Conservation (phyloP, 2,888 invertebrate species). For the Agriopis marginaria region DNA sequence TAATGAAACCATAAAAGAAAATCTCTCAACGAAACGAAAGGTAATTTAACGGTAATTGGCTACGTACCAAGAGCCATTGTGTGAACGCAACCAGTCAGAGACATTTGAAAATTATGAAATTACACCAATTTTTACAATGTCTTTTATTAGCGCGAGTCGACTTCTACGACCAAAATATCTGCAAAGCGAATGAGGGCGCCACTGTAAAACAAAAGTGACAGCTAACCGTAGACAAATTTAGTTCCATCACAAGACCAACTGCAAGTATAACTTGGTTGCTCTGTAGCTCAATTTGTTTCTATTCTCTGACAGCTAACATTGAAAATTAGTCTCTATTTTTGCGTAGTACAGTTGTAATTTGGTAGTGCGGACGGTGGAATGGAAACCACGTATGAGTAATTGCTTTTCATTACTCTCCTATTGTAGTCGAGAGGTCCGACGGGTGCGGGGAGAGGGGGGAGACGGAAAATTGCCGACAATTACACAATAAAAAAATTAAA, state of each 20-base stretch:
- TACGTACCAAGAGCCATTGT: conserved; percentile 36
- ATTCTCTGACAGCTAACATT: conserved; percentile 61
- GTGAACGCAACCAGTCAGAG: conserved; percentile 31
- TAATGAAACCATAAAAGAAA: conserved; percentile 27
- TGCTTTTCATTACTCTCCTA: conserved; percentile 83
- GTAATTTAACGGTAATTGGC: conserved; percentile 43
- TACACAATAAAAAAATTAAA: conserved; percentile 83
- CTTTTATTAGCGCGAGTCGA: conserved; percentile 77
- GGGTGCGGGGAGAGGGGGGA: conserved; percentile 33
- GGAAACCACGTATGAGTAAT: conserved; percentile 84
- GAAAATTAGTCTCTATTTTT: conserved; percentile 50
- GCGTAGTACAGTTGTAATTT: conserved; percentile 52
- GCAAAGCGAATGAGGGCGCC: neutral
- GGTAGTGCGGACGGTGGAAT: conserved; percentile 50
- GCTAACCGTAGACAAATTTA: neutral
- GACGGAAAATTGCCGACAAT: conserved; percentile 77
- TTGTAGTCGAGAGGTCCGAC: conserved; percentile 69
- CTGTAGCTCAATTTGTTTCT: conserved; percentile 78
- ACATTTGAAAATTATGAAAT: conserved; percentile 79
- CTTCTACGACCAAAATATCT: conserved; percentile 36
- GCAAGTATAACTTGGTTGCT: neutral
- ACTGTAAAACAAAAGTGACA: neutral
- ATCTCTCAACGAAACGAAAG: conserved; percentile 28
- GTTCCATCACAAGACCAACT: neutral
- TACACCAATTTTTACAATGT: conserved; percentile 83